Evolutionary conservation across 2,888 invertebrate genomes (phyloP).

Genomic region (Diplazon laetatorius): DNA sequence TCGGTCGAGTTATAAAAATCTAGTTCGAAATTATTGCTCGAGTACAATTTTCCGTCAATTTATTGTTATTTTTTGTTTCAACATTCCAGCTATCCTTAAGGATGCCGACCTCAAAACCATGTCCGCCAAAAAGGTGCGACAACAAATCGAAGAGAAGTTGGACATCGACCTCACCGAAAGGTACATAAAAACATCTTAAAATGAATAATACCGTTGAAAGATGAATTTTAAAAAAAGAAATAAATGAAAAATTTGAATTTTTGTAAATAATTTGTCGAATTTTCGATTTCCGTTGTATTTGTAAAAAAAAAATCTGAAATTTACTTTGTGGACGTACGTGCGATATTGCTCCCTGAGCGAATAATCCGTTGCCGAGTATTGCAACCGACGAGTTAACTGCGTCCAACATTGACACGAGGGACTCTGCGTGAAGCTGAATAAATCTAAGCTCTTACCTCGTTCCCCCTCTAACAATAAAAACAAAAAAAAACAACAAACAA

Average conservation of each 20-base stretch:
- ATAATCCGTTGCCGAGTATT: conserved; percentile 61
- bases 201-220: not conserved
- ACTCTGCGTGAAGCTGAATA: conserved; percentile 77
- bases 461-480: conserved; percentile 78
- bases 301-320: no score
- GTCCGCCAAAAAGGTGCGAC: conserved; percentile 95
- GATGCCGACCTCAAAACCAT: conserved; percentile 92
- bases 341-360: conserved; percentile 26
- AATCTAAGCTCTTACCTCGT: conserved; percentile 77
- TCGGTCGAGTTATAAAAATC: no score
- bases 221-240: not conserved
- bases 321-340: conserved; percentile 14
- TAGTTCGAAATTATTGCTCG: no score
- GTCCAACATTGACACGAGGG: conserved; percentile 79
- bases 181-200: conserved; percentile 77
- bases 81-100: conserved; percentile 90
- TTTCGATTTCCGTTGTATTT: not conserved
- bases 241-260: not conserved
- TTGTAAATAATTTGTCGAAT: no score
- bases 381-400: conserved; percentile 63
- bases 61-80: conserved; percentile 1
- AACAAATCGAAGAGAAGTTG: conserved; percentile 92
- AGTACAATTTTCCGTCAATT: not conserved
- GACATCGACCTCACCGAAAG: conserved; percentile 88
- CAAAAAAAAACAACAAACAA: no score